Conservation (phyloP, 2,113 vertebrate species). For the Speoplatyrhinus poulsoni region DNA sequence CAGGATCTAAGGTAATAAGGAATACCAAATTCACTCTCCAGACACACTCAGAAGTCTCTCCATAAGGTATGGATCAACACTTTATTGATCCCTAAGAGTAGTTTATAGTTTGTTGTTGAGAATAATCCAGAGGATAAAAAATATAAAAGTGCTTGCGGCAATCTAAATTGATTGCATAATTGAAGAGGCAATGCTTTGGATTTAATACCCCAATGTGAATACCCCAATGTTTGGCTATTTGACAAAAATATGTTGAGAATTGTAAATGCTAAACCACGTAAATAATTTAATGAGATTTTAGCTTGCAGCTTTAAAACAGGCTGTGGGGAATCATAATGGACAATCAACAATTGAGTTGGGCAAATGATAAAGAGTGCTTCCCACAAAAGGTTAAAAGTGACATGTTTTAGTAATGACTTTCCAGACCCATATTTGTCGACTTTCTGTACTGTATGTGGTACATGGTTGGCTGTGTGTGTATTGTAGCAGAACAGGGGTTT, state of each 20-base stretch:
- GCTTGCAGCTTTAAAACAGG: slow-evolving; percentile 25
- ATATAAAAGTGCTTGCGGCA: too few relatives aligned
- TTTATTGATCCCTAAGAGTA: too few relatives aligned
- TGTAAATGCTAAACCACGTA: slow-evolving; percentile 31
- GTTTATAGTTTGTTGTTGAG: too few relatives aligned
- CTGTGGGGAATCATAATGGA: slow-evolving; percentile 11
- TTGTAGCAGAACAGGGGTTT: slow-evolving; percentile 38
- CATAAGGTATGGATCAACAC: too few relatives aligned
- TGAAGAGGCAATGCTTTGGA: too few relatives aligned
- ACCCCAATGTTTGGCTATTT: neutral
- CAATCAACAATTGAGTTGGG: slow-evolving; percentile 44
- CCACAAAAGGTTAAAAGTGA: slow-evolving; percentile 62
- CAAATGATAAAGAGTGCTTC: slow-evolving; percentile 36
- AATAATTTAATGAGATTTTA: slow-evolving; percentile 55
- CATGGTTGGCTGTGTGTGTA: slow-evolving; percentile 21
- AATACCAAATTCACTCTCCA: too few relatives aligned
- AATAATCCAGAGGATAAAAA: too few relatives aligned
- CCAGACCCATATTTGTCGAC: slow-evolving; percentile 62
- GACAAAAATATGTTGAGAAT: slow-evolving; percentile 9
- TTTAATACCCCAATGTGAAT: too few relatives aligned
- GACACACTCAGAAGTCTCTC: too few relatives aligned
- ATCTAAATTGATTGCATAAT: too few relatives aligned
- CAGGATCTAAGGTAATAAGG: too few relatives aligned
- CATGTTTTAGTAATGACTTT: slow-evolving; percentile 71
- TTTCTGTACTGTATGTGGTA: slow-evolving; percentile 54